phyloP scores from a whole-genome alignment of 2,113 vertebrate genomes.

The Vanacampus margaritifer region DNA sequence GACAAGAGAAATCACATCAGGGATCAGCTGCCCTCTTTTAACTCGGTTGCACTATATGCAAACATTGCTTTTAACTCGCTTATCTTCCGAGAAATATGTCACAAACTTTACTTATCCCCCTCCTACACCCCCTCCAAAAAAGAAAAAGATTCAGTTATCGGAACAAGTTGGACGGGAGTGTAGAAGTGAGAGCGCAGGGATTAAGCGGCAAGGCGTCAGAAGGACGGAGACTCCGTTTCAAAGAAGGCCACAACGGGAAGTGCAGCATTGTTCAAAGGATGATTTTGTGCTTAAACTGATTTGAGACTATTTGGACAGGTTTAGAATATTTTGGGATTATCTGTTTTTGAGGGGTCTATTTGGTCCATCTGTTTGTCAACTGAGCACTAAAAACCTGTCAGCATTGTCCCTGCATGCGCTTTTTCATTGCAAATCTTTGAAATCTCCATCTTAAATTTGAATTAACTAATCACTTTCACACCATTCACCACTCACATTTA shows the following conservation, averaged over 20 bases:
- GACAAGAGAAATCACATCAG: constrained; percentile 2
- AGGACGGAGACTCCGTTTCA: constrained; percentile 44
- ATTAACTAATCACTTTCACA: too few relatives aligned
- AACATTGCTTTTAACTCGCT: neutral
- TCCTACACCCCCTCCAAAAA: too few relatives aligned
- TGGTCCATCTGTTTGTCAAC: constrained; percentile 37
- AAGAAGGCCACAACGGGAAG: constrained; percentile 54
- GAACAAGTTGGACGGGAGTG: too few relatives aligned
- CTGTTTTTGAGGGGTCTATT: constrained; percentile 19
- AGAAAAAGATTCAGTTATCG: too few relatives aligned
- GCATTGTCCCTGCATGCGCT: neutral
- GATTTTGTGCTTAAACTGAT: constrained; percentile 48
- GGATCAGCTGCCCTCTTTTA: neutral
- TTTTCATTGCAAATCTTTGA: too few relatives aligned
- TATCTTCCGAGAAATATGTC: neutral
- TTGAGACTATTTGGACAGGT: constrained; percentile 56
- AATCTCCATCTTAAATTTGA: too few relatives aligned
- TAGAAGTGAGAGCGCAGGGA: constrained; percentile 28
- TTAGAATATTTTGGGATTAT: constrained; percentile 44
- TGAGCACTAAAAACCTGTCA: constrained; percentile 31
- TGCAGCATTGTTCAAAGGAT: constrained; percentile 56
- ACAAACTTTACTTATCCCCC: too few relatives aligned
- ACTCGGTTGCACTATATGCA: neutral
- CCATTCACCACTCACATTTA: too few relatives aligned
- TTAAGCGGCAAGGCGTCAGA: too few relatives aligned